Conservation (phyloP, 2,797 vertebrate genomes). For the Sylvilagus floridanus region DNA sequence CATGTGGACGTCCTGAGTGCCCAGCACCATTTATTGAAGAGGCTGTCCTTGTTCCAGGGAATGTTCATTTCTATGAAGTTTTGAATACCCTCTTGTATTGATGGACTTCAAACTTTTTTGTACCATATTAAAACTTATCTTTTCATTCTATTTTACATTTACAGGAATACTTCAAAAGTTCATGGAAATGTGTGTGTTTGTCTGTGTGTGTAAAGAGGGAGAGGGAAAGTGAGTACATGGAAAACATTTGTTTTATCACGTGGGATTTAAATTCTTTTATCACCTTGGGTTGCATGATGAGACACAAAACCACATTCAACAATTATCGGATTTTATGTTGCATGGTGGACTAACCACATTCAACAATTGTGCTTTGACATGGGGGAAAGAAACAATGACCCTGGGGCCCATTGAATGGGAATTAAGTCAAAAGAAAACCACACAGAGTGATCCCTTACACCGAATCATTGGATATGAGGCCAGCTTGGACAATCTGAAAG, state of each 20-base stretch:
- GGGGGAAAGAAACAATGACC: not conserved
- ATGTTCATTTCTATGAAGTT: no score
- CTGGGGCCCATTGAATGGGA: not conserved
- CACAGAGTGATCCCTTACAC: not conserved
- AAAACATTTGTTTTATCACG: not conserved
- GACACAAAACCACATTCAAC: not conserved
- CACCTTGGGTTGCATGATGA: not conserved
- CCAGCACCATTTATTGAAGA: no score
- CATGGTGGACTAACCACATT: not conserved
- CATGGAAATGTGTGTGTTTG: not conserved
- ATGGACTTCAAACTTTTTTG: no score
- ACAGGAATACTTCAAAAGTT: no score
- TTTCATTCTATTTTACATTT: no score
- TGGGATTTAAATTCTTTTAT: not conserved
- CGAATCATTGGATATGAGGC: not conserved
- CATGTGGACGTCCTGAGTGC: no score
- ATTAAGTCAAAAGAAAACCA: not conserved
- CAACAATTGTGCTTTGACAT: not conserved
- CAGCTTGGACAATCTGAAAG: not conserved
- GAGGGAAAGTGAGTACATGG: not conserved
- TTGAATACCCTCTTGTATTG: no score
- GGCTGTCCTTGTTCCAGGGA: no score
- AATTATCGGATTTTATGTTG: not conserved
- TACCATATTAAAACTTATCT: no score
- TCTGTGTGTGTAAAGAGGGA: not conserved